A percentile compares a stretch with the other conserved stretches of the same genome.
These are phyloP conservation scores for Pantherophis guttatus DNA, from an alignment of 2,113 vertebrate genomes.

Conservation along the genomic window DNA sequence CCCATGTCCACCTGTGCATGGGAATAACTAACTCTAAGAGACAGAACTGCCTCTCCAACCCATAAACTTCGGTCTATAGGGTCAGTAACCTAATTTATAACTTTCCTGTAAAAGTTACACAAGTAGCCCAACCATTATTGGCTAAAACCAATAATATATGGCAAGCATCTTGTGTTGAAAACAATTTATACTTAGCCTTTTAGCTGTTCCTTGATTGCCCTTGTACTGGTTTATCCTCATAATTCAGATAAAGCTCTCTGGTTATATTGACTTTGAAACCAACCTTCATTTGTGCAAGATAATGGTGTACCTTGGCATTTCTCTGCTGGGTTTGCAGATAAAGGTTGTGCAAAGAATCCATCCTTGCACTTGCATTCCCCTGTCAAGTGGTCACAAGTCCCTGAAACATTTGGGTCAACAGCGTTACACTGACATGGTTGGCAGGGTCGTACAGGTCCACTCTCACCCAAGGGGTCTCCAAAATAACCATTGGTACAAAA, in stretches of 20 bases:
- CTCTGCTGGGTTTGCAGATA: constrained; percentile 67
- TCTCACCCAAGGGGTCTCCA: constrained; percentile 74
- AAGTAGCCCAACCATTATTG: neutral
- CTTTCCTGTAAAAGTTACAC: no score
- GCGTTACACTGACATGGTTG: constrained; percentile 79
- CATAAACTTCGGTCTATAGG: neutral
- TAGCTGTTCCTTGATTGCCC: neutral
- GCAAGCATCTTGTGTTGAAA: neutral
- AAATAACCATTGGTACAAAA: constrained; percentile 84
- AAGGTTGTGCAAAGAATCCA: constrained; percentile 84
- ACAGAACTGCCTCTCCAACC: neutral
- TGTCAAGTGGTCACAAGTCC: constrained; percentile 81
- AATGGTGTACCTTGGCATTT: constrained; percentile 75
- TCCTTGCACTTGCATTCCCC: constrained; percentile 89
- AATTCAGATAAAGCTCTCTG: neutral
- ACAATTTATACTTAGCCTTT: neutral
- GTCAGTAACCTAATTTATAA: neutral
- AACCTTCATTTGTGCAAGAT: neutral
- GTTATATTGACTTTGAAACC: constrained; percentile 11
- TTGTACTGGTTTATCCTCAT: neutral
- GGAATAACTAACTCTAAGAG: no score
- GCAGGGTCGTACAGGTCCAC: constrained; percentile 69
- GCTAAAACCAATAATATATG: neutral
- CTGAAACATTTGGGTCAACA: constrained; percentile 75
- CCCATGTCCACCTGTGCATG: neutral